Percentiles rank a stretch among this genome's conserved stretches.
Evolutionary conservation across 2,113 vertebrate species (phyloP).

Genomic region (Neolamprologus falcicula): DNA sequence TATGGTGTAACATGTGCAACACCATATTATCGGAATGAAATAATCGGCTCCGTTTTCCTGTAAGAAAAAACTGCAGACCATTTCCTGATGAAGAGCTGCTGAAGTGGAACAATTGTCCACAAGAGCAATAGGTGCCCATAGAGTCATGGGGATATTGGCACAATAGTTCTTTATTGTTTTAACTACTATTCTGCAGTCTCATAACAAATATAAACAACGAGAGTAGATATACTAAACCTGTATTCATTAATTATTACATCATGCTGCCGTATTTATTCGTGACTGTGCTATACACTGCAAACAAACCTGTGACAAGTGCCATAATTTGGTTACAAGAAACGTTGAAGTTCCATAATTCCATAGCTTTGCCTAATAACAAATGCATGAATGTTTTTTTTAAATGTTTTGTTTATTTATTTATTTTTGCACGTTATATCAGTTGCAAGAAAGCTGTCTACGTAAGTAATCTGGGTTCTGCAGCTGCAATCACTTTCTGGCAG

Average conservation of each 20-base stretch:
- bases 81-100: neutral
- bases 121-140: neutral
- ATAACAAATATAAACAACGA: neutral
- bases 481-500: neutral
- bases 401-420: neutral
- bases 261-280: neutral
- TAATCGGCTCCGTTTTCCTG: neutral
- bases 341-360: no score
- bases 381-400: neutral
- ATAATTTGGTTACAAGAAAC: neutral
- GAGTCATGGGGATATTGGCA: neutral
- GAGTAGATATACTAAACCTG: neutral
- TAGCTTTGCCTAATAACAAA: neutral
- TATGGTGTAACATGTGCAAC: neutral
- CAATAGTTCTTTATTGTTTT: neutral
- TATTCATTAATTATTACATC: neutral
- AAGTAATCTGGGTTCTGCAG: neutral
- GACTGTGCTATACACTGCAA: neutral
- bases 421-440: neutral
- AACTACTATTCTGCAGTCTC: neutral
- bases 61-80: neutral
- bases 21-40: neutral
- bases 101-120: neutral
- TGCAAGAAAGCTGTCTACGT: neutral
- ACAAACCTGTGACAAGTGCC: neutral